Evolutionary conservation across 2,113 vertebrate genomes (phyloP), one percentile per base, ranked within the genome.

Genomic region (Andinoacara biseriatus): DNA sequence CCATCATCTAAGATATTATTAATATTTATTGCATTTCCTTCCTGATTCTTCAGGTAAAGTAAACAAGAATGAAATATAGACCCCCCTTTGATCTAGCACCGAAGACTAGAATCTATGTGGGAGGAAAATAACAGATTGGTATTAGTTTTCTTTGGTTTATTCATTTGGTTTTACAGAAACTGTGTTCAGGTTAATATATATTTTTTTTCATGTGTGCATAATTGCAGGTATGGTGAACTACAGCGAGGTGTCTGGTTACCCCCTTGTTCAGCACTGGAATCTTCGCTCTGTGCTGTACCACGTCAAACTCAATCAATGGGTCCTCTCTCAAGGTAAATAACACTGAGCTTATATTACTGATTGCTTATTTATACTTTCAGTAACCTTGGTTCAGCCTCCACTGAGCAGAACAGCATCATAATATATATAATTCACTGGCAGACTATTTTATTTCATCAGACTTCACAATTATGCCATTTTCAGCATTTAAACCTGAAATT

Each of bases 161-260:
- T 49, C 9, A 20, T 29, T 38, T 43, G 22, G 7, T 59, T 80
- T 63, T 29, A n/a, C 60, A 77, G 18, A 18, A 11, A 38, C 20
- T 17, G 15, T 4, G 15, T 79, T 20, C 17, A n/a, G 77, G 40
- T 31, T 26, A 43, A 58, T 56, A 57, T 56, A 5, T 72, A 8
- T 15, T 9, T 78, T 11, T 58, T 69, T 58, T 6, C 74, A 7
- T 81, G 5, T 86, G 2, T 91, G 14, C 49, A 29, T 38, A 2
- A 33, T 69, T 78, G 17, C 88, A 95, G 94, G 92, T 7, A 98
- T 99, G 98, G 98, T 99, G 89, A 99, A 99, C 95, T 99, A 98
- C 97, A 99, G 98, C 0, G 98, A 99, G 91, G 98, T 99, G 58
- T 96, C 98, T 0, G 98, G 98, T 1, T 99, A 99, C 76, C 98